phyloP scores from a whole-genome alignment of 2,797 vertebrate species.

The Tapirus indicus region DNA sequence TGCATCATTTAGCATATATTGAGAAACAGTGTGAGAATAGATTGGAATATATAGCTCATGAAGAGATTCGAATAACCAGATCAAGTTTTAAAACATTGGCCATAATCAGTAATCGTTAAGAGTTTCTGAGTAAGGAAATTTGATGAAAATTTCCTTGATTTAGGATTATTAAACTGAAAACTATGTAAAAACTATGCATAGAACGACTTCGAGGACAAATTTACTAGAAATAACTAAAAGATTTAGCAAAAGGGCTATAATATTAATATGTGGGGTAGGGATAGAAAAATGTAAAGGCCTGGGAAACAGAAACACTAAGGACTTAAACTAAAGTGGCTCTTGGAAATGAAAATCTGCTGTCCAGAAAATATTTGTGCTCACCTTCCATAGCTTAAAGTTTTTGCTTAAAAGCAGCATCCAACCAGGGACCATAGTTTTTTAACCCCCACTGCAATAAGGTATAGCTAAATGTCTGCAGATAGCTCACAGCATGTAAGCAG shows the following conservation, averaged over 20 bases:
- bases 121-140: background rate
- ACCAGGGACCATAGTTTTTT: background rate
- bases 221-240: background rate
- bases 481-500: background rate
- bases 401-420: background rate
- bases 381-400: background rate
- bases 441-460: background rate
- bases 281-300: background rate
- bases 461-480: background rate
- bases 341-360: background rate
- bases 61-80: conserved; percentile 56
- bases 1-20: conserved; percentile 79
- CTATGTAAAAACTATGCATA: background rate
- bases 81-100: conserved; percentile 46
- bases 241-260: background rate
- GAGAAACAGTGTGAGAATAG: conserved; percentile 79
- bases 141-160: background rate
- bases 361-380: background rate
- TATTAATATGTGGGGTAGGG: fast-evolving
- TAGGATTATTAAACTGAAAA: background rate
- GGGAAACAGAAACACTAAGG: background rate
- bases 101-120: background rate
- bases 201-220: background rate
- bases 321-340: background rate
- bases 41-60: conserved; percentile 59